Base-by-base conservation (phyloP, 2,888 invertebrate species). In the Drosophila anceps region DNA sequence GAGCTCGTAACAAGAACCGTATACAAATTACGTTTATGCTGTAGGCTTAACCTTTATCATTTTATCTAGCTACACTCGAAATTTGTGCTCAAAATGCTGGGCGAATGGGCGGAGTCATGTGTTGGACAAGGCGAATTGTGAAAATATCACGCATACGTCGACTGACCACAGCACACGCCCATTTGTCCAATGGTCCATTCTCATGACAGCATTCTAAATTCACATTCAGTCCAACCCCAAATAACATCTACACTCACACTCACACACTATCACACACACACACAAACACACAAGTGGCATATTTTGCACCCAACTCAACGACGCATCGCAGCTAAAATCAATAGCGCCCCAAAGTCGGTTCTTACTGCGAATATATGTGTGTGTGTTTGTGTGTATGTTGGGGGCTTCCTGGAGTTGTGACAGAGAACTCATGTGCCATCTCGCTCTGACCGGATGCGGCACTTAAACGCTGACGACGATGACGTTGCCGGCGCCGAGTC, bases 381-480 rank as follows among this genome's bases (percentile, higher is more conserved):
- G 8, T 48, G 8, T 27, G 27, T 59, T 29, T 48, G 37, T 33
- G 51, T 43, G 50, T 29, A 9, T 46, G 13, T 43, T 43, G 27
- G 54, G 24, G 27, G n/a, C 37, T 55, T 50, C 29, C 50, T 50
- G 39, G 8, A 33, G 37, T 24, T 53, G 44, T 20, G 31, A 39
- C 43, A 54, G 58, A 24, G 29, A 48, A 57, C 57, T 55, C 58
- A 70, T 63, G 20, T 69, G 76, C 72, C 58, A 73, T 76, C 78
- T 79, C 76, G 66, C 63, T 79, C 72, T 78, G 75, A 41, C 79
- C 86, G 84, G 84, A 84, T 84, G 86, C 84, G 81, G 82, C 84
- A 84, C 84, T 86, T 84, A 84, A 84, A 86, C 82, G 84, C 59
- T 83, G 84, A 73, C 72, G 75, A 72, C 72, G 78, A 69, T 70